Base-by-base conservation (phyloP, 2,113 vertebrate species). In the Noturus placidus region DNA sequence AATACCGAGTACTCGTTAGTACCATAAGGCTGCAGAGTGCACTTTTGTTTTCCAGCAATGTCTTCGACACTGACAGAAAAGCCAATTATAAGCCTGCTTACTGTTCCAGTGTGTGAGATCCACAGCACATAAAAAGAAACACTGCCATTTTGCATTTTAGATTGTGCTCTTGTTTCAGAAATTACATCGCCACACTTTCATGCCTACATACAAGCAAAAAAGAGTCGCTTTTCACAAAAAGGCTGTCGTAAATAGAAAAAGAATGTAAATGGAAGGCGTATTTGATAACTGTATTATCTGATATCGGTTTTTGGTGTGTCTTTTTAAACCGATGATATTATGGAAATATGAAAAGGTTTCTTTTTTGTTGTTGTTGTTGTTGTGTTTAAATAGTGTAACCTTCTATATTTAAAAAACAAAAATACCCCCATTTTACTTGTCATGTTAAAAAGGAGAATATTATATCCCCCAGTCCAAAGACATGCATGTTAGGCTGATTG, bases 1-100 rank as follows among this genome's bases (percentile, higher is more conserved):
- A 85, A 88, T 88, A 22, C 86, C 1, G 19, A 70, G 50, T 79
- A 56, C 78, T 89, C 57, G 80, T 85, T 85, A 90, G 70, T 11
- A 22, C 59, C 38, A 15, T 88, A 65, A 86, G 38, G 69, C 78
- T 82, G 25, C 78, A 56, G 86, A 89, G 79, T 70, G 59, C 61
- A 35, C 83, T 86, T 84, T 79, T 86, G 78, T 86, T 88, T 86
- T 77, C 63, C 35, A 42, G 70, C 80, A 82, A 63, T 78, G 83
- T 80, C 79, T 56, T 86, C 86, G 78, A 63, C 69, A 27, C 76
- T 86, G 84, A 88, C 52, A 70, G 88, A 89, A 85, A 82, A 83
- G 61, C 85, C 65, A 90, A 88, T 89, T 89, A 89, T 54, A 87
- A 87, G 83, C 52, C 27, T 86, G 79, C 50, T 88, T 80, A 85